A percentile compares a stretch with the other conserved stretches of the same genome.
phyloP scores from a whole-genome alignment of 2,888 invertebrate species.

The Diabrotica balteata region DNA sequence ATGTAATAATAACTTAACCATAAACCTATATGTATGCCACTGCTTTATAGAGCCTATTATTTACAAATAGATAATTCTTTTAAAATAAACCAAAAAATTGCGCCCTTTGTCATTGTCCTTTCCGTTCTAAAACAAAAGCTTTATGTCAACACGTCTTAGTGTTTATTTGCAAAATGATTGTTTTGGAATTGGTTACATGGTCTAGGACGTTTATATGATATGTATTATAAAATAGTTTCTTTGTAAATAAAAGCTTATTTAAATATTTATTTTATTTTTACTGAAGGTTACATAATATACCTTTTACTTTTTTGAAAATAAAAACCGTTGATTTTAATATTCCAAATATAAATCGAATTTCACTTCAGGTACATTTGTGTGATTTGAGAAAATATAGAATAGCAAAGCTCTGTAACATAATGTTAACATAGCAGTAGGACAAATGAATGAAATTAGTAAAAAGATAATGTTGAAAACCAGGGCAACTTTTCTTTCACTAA shows the following conservation, averaged over 20 bases:
- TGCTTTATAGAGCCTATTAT: constrained; percentile 8
- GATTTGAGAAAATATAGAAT: no score
- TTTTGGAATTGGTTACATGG: constrained; percentile 9
- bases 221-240: background rate
- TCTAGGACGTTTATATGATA: constrained; percentile 6
- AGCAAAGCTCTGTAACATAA: no score
- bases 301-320: no score
- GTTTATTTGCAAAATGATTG: constrained; percentile 17
- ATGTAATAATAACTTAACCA: no score
- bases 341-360: no score
- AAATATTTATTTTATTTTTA: background rate
- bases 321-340: no score
- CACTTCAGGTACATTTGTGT: no score
- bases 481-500: no score
- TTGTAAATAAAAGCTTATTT: background rate
- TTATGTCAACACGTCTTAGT: constrained; percentile 18
- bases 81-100: constrained; percentile 29
- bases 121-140: constrained; percentile 26
- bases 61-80: constrained; percentile 33
- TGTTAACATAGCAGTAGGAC: no score
- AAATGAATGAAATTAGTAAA: no score
- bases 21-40: background rate
- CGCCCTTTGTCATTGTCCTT: constrained; percentile 24
- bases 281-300: background rate
- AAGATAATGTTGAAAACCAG: no score